These are phyloP conservation scores for Ammospiza caudacuta DNA, from an alignment of 2,113 vertebrate genomes.

Conservation along the genomic window DNA sequence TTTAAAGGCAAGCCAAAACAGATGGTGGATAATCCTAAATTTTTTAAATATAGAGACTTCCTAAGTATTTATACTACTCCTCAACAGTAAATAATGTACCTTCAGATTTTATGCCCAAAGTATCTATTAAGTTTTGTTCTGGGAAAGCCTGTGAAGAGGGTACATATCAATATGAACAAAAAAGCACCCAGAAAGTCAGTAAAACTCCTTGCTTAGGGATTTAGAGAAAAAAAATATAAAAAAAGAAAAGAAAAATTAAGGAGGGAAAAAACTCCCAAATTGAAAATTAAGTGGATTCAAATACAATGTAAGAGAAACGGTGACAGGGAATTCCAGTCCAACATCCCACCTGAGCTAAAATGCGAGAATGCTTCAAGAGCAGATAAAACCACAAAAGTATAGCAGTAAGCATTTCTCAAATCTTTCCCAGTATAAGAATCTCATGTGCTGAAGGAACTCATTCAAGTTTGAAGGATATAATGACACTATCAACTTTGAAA, in stretches of 20 bases:
- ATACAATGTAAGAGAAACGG: background rate
- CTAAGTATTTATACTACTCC: background rate
- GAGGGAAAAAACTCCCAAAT: rapidly evolving
- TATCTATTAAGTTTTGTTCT: background rate
- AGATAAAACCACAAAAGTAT: background rate
- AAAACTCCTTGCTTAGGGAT: background rate
- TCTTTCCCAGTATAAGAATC: background rate
- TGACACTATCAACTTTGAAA: background rate
- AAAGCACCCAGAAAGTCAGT: background rate
- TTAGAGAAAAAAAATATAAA: background rate
- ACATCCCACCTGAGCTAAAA: background rate
- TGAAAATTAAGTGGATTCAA: background rate
- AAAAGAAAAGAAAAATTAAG: no score
- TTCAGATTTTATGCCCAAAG: background rate
- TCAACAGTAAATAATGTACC: background rate
- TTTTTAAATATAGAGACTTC: background rate
- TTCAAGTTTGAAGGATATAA: background rate
- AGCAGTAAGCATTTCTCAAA: background rate
- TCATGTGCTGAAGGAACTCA: background rate
- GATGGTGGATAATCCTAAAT: background rate
- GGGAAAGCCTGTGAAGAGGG: background rate
- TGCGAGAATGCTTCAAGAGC: background rate
- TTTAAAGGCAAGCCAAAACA: background rate
- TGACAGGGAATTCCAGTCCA: background rate
- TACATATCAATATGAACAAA: background rate